These are phyloP conservation scores for Esox masquinongy DNA, from an alignment of 2,797 vertebrate species.

Conservation along the genomic window DNA sequence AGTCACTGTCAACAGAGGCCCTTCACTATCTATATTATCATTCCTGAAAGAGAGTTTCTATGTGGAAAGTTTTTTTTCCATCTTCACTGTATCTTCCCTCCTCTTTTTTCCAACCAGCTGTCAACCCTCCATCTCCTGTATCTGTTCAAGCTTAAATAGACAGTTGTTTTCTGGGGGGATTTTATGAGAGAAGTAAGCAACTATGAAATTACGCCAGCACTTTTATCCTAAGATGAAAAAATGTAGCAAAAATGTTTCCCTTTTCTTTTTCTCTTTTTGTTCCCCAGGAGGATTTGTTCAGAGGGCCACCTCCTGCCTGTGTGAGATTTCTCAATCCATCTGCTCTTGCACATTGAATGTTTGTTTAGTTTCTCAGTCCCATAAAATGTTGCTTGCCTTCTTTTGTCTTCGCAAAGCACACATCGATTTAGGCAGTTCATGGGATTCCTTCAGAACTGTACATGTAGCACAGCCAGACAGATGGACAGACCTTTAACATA, in stretches of 20 bases:
- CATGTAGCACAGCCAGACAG: slow-evolving; percentile 29
- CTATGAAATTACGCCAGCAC: slow-evolving; percentile 60
- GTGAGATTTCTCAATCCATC: slow-evolving; percentile 55
- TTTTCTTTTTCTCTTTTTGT: slow-evolving; percentile 52
- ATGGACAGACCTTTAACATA: too few relatives aligned
- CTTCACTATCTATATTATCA: slow-evolving; percentile 64
- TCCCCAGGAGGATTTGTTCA: slow-evolving; percentile 61
- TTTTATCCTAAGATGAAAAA: slow-evolving; percentile 64
- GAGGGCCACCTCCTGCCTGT: slow-evolving; percentile 53
- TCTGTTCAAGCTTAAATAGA: slow-evolving; percentile 70
- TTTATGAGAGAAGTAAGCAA: slow-evolving; percentile 69
- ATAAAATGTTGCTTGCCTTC: slow-evolving; percentile 17
- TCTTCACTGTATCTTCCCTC: background rate
- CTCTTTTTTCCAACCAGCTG: slow-evolving; percentile 46
- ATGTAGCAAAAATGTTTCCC: slow-evolving; percentile 37
- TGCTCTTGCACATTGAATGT: slow-evolving; percentile 13
- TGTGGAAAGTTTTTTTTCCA: slow-evolving; percentile 1
- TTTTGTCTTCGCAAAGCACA: slow-evolving; percentile 28
- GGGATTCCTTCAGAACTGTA: slow-evolving; percentile 29
- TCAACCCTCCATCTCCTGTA: slow-evolving; percentile 67
- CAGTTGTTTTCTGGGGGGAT: slow-evolving; percentile 67
- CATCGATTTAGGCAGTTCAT: slow-evolving; percentile 33
- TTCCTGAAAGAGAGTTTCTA: slow-evolving; percentile 52
- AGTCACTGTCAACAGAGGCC: slow-evolving; percentile 62
- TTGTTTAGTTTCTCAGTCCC: slow-evolving; percentile 42